Base-by-base conservation (phyloP, 2,888 invertebrate species). In the Crocallis elinguaria region DNA sequence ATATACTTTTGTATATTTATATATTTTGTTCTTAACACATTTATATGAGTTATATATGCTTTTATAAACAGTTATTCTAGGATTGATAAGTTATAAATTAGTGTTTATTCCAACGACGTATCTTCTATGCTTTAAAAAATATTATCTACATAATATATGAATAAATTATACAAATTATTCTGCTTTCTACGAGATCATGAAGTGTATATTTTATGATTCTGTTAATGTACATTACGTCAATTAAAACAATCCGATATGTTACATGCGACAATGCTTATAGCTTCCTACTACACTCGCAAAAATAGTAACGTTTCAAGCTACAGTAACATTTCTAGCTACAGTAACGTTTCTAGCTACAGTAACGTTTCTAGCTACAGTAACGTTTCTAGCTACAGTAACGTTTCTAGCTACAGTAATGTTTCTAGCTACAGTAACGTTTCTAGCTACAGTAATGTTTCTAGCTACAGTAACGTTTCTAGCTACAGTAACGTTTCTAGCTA, bases 1-100 rank as follows among this genome's bases (percentile, higher is more conserved):
- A 64, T 65, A 67, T 66, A 68, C 53, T 64, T 65, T 61, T 69
- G 63, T 66, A 50, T 50, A 56, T 60, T 30, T 11, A 39, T 25
- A 51, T 50, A 37, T 36, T 43, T 48, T 42, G 3, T 12, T 45
- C 12, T 37, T 30, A 23, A 43, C 11, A 39, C 46, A 39, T 23
- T 23, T 23, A 27, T 43, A 14, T 30, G 13, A 11, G 4, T 30
- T 46, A 13, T 32, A 13, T 19, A 35, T 52, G 35, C 45, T 41
- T 51, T 39, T 14, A 3, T 32, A 8, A 9, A 43, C 2, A 36
- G 12, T 23, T 32, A 37, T 23, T n/a, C 11, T 43, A 37, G 23
- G 3, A 37, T 17, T 13, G 3, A 5, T 32, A 50, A 32, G 17
- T 43, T 43, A 19, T 38, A 37, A n/a, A 37, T 43, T 49, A 42